These are phyloP conservation scores for Ictalurus punctatus DNA, from an alignment of 2,113 vertebrate species.

Conservation along the genomic window DNA sequence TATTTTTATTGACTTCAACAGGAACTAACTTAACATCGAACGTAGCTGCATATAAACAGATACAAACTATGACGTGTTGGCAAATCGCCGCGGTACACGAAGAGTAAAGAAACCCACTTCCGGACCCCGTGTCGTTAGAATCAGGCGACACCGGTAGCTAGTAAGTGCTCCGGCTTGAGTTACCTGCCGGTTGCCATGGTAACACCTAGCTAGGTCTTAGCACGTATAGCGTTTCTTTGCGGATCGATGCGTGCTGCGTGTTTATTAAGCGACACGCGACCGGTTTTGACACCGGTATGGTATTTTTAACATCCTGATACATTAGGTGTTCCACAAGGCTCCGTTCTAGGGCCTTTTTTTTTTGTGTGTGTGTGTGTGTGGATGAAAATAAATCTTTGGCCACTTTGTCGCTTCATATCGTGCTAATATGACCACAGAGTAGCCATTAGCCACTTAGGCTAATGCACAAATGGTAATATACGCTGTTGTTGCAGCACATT, in stretches of 20 bases:
- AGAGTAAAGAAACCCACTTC: not conserved
- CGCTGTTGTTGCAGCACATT: not conserved
- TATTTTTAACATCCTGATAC: not conserved
- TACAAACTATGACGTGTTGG: too few relatives aligned
- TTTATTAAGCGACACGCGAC: not conserved
- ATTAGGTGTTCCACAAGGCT: not conserved
- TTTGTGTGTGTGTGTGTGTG: too few relatives aligned
- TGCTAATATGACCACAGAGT: not conserved
- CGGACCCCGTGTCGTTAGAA: not conserved
- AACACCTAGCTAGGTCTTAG: not conserved
- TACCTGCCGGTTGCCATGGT: not conserved
- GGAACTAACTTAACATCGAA: too few relatives aligned
- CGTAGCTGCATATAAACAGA: too few relatives aligned
- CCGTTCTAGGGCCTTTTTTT: not conserved
- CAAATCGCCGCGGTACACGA: not conserved
- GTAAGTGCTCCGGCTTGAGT: not conserved
- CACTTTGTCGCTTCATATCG: not conserved
- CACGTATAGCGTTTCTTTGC: not conserved
- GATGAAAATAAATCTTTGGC: not conserved
- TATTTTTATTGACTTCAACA: not conserved
- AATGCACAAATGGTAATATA: not conserved
- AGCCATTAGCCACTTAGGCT: not conserved
- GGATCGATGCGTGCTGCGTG: not conserved
- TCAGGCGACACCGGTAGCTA: not conserved
- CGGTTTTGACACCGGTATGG: not conserved